phyloP scores from a whole-genome alignment of 2,797 vertebrate species.

The Okamejei kenojei region DNA sequence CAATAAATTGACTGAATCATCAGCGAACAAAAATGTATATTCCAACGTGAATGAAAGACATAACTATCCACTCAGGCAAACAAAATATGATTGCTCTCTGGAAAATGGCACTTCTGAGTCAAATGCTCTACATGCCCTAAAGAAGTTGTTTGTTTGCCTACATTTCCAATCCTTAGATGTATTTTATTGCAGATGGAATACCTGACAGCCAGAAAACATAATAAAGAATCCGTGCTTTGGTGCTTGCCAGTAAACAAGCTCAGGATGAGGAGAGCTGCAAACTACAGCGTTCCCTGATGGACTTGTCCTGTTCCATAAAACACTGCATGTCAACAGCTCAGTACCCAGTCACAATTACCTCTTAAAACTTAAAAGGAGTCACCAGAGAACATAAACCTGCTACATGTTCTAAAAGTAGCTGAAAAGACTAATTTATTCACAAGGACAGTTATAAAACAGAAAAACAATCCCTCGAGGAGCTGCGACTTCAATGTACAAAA shows the following conservation, averaged over 20 bases:
- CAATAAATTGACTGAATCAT: neutral
- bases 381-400: neutral
- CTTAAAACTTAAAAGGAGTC: slow-evolving; percentile 28
- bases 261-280: neutral
- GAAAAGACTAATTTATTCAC: slow-evolving; percentile 10
- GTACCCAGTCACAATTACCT: neutral
- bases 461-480: neutral
- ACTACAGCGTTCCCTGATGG: neutral
- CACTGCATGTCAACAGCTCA: neutral
- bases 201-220: neutral
- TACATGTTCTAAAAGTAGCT: neutral
- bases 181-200: neutral
- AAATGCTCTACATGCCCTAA: neutral
- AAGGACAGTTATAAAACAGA: neutral
- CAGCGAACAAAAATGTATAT: neutral
- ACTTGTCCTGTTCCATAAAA: neutral
- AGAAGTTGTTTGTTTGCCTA: neutral
- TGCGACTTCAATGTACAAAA: neutral
- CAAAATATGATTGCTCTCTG: neutral
- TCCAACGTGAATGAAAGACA: neutral
- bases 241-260: too few species aligned
- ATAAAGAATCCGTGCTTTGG: neutral
- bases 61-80: neutral
- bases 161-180: neutral
- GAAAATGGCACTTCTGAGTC: neutral